These are phyloP conservation scores for Zootoca vivipara DNA, from an alignment of 2,113 vertebrate species.

Conservation along the genomic window DNA sequence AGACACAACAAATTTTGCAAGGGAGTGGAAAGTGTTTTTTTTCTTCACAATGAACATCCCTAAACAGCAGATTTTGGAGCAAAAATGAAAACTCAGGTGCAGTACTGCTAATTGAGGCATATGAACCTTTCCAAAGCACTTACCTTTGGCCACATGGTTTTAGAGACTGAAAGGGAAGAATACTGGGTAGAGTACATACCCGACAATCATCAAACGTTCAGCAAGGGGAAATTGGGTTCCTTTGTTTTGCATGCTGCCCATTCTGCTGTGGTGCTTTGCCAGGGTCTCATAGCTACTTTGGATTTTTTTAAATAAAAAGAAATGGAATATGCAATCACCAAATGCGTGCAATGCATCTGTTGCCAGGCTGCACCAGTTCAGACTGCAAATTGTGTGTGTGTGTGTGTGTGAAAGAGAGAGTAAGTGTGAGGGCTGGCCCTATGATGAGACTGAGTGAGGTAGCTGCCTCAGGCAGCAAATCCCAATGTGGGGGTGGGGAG, in stretches of 20 bases:
- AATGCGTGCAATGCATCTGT: no score
- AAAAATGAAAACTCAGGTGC: not conserved
- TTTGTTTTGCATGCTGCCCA: constrained; percentile 17
- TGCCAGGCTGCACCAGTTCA: no score
- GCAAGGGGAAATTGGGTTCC: not conserved
- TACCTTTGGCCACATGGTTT: not conserved
- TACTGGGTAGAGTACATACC: constrained; percentile 21
- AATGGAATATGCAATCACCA: no score
- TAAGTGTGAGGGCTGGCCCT: no score
- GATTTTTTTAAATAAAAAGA: not conserved
- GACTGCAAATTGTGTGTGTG: not conserved
- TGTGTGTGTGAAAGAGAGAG: not conserved
- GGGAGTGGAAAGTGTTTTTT: not conserved
- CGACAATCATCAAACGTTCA: fast-evolving
- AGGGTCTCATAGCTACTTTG: not conserved
- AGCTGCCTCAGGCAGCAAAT: no score
- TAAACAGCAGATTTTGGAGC: not conserved
- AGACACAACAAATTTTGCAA: not conserved
- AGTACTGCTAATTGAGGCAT: not conserved
- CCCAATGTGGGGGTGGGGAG: no score
- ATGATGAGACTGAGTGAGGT: no score
- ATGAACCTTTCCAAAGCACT: not conserved
- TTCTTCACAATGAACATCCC: not conserved
- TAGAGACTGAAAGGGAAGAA: constrained; percentile 35
- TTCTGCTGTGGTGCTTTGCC: not conserved